A percentile compares a stretch with the other conserved stretches of the same genome.
Conservation (phyloP, 2,888 invertebrate species). For the Toxonevra muliebris region DNA sequence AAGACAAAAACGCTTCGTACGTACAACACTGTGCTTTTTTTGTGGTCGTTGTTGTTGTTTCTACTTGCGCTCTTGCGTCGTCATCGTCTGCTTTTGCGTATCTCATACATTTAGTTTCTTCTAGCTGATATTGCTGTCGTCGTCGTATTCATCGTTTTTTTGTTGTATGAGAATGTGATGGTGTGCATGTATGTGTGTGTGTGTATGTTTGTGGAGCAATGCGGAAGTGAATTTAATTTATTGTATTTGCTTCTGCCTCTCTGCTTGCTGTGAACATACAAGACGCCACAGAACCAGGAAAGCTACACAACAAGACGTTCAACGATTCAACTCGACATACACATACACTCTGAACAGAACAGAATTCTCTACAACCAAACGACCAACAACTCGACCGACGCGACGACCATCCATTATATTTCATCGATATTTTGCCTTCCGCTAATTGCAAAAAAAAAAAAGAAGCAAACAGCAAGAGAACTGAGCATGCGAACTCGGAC, state of each 20-base stretch:
- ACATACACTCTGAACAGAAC: not conserved
- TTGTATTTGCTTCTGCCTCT: slow-evolving; percentile 27
- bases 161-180: slow-evolving; percentile 30
- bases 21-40: not conserved
- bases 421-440: not conserved
- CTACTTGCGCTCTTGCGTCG: slow-evolving; percentile 12
- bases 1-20: slow-evolving; percentile 15
- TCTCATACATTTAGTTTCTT: not conserved
- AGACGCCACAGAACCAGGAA: slow-evolving; percentile 9
- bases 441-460: slow-evolving; percentile 8
- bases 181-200: slow-evolving; percentile 44
- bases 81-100: slow-evolving; percentile 9
- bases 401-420: too few relatives aligned
- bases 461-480: too few relatives aligned
- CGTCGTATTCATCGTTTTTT: slow-evolving; percentile 35
- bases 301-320: not conserved
- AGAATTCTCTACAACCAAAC: not conserved
- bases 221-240: slow-evolving; percentile 64
- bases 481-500: too few relatives aligned
- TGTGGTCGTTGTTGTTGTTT: not conserved
- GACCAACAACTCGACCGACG: not conserved
- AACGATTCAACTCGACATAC: not conserved
- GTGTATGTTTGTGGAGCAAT: slow-evolving; percentile 64
- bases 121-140: not conserved
- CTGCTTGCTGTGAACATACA: slow-evolving; percentile 13